Percentiles rank a stretch among this genome's conserved stretches.
Evolutionary conservation across 2,888 invertebrate genomes (phyloP).

Genomic region (Harpagoxenus sublaevis): DNA sequence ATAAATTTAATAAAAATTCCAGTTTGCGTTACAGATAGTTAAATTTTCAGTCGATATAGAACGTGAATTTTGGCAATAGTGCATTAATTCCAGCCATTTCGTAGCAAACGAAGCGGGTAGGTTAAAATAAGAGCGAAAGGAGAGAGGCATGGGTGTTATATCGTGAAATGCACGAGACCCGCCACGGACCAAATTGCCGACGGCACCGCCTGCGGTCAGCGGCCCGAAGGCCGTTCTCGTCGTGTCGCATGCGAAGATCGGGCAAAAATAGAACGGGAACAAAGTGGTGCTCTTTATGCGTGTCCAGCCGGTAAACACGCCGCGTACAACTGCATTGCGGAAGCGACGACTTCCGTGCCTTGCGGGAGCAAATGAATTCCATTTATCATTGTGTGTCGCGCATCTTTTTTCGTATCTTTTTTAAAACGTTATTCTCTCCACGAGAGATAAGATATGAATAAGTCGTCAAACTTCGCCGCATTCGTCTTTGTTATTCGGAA

Average conservation of each 20-base stretch:
- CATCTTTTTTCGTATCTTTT: conserved; percentile 53
- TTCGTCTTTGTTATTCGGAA: not conserved
- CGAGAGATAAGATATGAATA: conserved; percentile 29
- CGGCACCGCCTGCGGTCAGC: conserved; percentile 67
- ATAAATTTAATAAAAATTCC: not conserved
- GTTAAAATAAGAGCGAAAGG: conserved; percentile 17
- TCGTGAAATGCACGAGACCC: conserved; percentile 40
- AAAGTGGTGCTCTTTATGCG: conserved; percentile 70
- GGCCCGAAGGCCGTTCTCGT: conserved; percentile 40
- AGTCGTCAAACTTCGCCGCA: not conserved
- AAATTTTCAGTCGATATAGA: conserved; percentile 15
- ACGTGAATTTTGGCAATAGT: not conserved
- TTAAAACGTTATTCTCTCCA: conserved; percentile 55
- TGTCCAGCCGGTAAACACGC: conserved; percentile 64
- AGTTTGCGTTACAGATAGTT: not conserved
- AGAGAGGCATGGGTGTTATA: conserved; percentile 17
- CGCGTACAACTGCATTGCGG: conserved; percentile 71
- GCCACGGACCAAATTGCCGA: conserved; percentile 72
- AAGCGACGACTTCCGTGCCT: conserved; percentile 55
- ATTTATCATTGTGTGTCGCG: conserved; percentile 52
- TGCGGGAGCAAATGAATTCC: conserved; percentile 63
- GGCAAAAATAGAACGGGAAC: conserved; percentile 62
- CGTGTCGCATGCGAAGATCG: conserved; percentile 49
- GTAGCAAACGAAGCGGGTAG: conserved; percentile 18
- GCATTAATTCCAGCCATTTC: conserved; percentile 31